phyloP scores from a whole-genome alignment of 2,797 vertebrate species.

The Micromesistius poutassou region DNA sequence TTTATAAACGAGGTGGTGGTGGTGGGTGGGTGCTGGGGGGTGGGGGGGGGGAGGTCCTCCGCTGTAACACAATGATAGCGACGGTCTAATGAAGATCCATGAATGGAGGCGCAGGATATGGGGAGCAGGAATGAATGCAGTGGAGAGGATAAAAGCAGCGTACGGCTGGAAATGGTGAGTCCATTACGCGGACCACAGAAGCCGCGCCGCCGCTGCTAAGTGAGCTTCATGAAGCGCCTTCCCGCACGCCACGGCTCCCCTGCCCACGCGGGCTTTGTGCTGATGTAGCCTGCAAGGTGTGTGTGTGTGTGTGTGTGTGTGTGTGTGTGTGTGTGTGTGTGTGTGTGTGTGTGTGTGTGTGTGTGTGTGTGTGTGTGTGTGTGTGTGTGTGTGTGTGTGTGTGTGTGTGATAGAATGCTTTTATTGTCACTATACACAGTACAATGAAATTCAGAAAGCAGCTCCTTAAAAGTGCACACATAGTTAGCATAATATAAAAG shows the following conservation, averaged over 20 bases:
- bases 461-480: too few species aligned
- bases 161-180: too few species aligned
- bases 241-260: neutral
- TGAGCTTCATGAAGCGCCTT: constrained; percentile 11
- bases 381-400: too few species aligned
- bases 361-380: neutral
- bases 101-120: constrained; percentile 15
- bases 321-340: constrained; percentile 10
- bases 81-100: constrained; percentile 39
- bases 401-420: too few species aligned
- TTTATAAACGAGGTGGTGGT: too few species aligned
- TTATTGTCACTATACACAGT: too few species aligned
- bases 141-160: too few species aligned
- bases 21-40: too few species aligned
- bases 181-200: neutral
- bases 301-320: constrained; percentile 9
- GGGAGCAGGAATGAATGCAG: too few species aligned
- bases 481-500: too few species aligned
- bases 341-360: neutral
- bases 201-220: constrained; percentile 26
- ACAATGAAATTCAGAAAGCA: too few species aligned
- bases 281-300: neutral
- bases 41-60: constrained; percentile 22
- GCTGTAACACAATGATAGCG: constrained; percentile 12
- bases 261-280: neutral